Evolutionary conservation across 2,113 vertebrate genomes (phyloP).

Genomic region (Plestiodon gilberti): DNA sequence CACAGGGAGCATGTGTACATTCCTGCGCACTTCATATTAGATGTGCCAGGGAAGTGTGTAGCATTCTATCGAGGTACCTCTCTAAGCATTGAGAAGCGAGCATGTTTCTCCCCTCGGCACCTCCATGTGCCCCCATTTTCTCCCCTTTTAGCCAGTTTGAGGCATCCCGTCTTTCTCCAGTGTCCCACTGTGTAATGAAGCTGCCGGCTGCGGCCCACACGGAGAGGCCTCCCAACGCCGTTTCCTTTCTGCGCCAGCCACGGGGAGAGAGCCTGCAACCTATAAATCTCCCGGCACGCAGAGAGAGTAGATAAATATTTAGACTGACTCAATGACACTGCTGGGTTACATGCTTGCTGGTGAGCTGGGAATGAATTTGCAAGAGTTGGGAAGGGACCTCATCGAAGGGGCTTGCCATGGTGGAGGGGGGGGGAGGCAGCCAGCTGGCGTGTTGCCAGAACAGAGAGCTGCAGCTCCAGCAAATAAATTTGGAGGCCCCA

Average conservation of each 20-base stretch:
- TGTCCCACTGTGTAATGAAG: not conserved
- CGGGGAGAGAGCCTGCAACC: accelerated
- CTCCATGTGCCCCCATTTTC: not conserved
- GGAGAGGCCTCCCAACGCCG: not conserved
- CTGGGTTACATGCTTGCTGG: not conserved
- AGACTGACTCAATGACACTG: conserved; percentile 43
- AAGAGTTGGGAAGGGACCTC: not conserved
- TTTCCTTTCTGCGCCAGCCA: not conserved
- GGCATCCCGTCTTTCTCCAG: too few species aligned
- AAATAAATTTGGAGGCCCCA: not conserved
- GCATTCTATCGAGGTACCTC: too few species aligned
- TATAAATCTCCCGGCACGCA: conserved; percentile 10
- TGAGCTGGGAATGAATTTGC: not conserved
- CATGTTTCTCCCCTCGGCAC: not conserved
- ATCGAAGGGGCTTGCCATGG: not conserved
- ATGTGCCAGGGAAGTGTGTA: too few species aligned
- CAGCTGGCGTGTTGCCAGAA: not conserved
- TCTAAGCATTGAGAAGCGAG: too few species aligned
- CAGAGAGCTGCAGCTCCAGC: accelerated
- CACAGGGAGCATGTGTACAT: too few species aligned
- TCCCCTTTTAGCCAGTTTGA: not conserved
- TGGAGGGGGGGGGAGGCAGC: not conserved
- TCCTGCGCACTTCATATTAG: too few species aligned
- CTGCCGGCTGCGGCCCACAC: not conserved
- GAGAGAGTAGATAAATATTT: conserved; percentile 57